phyloP scores from a whole-genome alignment of 2,113 vertebrate species.

The Drymodes brunneopygia region DNA sequence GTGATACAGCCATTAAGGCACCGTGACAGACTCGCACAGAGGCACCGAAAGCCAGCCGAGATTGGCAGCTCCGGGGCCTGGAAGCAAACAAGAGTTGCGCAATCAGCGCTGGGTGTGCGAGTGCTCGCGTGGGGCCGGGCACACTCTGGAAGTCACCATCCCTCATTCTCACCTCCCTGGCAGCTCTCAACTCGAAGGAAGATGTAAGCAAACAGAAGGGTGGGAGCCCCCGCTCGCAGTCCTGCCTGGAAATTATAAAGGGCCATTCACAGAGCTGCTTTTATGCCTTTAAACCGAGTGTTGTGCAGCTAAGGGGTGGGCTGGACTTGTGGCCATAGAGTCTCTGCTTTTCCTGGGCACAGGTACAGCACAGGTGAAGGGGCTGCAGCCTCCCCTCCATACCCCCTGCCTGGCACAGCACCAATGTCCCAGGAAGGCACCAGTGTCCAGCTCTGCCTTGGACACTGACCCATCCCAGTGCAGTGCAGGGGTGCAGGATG shows the following conservation, averaged over 20 bases:
- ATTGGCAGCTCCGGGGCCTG: slow-evolving; percentile 37
- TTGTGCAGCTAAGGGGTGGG: background rate
- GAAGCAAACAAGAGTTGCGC: background rate
- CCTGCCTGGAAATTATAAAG: background rate
- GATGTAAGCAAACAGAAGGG: slow-evolving; percentile 10
- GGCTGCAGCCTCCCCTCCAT: background rate
- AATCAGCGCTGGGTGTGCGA: background rate
- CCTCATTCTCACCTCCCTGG: background rate
- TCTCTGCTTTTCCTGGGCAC: background rate
- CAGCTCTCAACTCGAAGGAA: background rate
- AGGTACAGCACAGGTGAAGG: background rate
- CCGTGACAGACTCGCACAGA: background rate
- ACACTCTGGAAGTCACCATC: background rate
- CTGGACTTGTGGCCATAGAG: background rate
- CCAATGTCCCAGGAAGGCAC: background rate
- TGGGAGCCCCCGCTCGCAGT: fast-evolving
- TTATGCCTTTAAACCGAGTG: background rate
- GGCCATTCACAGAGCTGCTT: background rate
- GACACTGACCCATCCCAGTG: fast-evolving
- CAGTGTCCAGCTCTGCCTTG: background rate
- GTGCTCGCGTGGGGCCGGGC: background rate
- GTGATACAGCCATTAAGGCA: slow-evolving; percentile 50
- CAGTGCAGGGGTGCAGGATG: background rate
- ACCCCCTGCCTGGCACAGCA: background rate
- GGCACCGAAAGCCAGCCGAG: background rate